Conservation (phyloP, 2,888 invertebrate species). For the Flabesymbios commensalis region DNA sequence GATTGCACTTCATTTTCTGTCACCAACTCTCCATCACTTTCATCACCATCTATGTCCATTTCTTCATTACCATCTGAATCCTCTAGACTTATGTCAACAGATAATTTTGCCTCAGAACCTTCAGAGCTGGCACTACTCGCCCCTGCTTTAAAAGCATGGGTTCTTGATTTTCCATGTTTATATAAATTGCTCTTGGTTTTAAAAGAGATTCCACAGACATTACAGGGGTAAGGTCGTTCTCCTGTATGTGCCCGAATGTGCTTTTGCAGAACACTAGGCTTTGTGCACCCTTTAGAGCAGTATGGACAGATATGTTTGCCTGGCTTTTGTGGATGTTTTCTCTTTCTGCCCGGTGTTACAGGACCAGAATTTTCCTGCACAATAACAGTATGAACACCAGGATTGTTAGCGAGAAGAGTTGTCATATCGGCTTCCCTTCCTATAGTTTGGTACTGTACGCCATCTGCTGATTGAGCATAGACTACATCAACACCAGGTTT, state of each 20-base stretch:
- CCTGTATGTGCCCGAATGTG: constrained; percentile 93
- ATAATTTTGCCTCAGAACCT: not conserved
- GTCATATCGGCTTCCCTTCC: no score
- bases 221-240: constrained; percentile 88
- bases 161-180: constrained; percentile 75
- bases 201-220: constrained; percentile 87
- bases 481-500: no score
- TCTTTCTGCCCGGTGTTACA: constrained; percentile 40
- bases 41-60: not conserved
- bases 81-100: not conserved
- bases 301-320: constrained; percentile 85
- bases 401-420: no score
- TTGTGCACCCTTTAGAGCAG: constrained; percentile 86
- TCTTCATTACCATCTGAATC: not conserved
- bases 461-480: no score
- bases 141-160: constrained; percentile 40
- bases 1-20: no score
- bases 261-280: constrained; percentile 90
- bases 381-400: no score
- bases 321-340: constrained; percentile 42
- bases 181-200: constrained; percentile 92
- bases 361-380: no score
- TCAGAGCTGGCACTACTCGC: not conserved
- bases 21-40: no score
- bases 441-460: no score